phyloP scores from a whole-genome alignment of 2,797 vertebrate species.

The Sebastolobus altivelis region DNA sequence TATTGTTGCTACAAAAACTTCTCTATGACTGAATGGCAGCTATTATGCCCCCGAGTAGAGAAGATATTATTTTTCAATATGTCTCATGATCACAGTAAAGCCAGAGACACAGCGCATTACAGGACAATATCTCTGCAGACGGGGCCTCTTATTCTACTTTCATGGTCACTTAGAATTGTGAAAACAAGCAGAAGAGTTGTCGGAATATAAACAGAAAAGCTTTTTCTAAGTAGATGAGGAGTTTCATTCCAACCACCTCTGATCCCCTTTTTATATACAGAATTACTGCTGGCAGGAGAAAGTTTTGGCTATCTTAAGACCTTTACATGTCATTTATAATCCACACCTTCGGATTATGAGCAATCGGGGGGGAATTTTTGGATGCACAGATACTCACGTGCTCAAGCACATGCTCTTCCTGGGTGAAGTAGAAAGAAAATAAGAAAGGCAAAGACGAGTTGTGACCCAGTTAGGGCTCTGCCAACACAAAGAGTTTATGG shows the following conservation, averaged over 20 bases:
- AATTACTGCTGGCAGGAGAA: slow-evolving; percentile 14
- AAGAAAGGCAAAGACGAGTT: background rate
- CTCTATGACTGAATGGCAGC: slow-evolving; percentile 17
- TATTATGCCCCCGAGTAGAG: slow-evolving; percentile 11
- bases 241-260: slow-evolving; percentile 36
- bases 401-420: slow-evolving; percentile 15
- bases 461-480: slow-evolving; percentile 46
- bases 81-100: slow-evolving; percentile 27
- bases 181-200: slow-evolving; percentile 44
- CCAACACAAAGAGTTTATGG: slow-evolving; percentile 54
- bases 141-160: slow-evolving; percentile 20
- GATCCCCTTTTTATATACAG: slow-evolving; percentile 29
- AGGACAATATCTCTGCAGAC: slow-evolving; percentile 42
- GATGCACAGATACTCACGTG: background rate
- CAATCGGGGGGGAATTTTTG: background rate
- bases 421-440: slow-evolving; percentile 6
- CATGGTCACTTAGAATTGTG: slow-evolving; percentile 22
- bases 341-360: slow-evolving; percentile 6
- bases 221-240: background rate
- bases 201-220: slow-evolving; percentile 27
- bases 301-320: background rate
- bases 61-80: slow-evolving; percentile 44
- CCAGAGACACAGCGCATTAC: slow-evolving; percentile 27
- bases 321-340: slow-evolving; percentile 8
- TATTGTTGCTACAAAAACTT: background rate